Evolutionary conservation across 2,113 vertebrate species (phyloP), one percentile per base, ranked within the genome.

Genomic region (Herpetotheres cachinnans): DNA sequence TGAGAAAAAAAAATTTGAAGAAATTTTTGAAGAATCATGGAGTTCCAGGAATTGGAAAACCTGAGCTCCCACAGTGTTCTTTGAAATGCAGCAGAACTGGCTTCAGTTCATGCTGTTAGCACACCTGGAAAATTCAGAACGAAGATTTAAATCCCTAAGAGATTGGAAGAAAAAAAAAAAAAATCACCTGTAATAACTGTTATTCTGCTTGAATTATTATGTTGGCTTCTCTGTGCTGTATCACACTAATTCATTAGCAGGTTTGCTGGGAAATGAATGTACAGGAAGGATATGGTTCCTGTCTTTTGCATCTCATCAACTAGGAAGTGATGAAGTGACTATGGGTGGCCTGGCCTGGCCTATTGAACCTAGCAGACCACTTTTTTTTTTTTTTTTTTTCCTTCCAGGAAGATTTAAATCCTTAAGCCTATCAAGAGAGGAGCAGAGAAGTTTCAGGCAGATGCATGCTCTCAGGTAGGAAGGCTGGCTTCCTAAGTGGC

Each of bases 11-110:
- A 40, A 63, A 6, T 67, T 62, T 52, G 8, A 63, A 78, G 10
- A 56, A 0, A 0, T 8, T 73, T 90, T 78, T 89, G 0, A 88
- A 82, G 29, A 86, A 70, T 83, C 1, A 0, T 3, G 25, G 8
- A 47, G 11, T 67, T 84, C 11, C 26, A 59, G 40, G 24, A 90
- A 90, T 19, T 59, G 8, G 16, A 92, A 93, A 82, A 79, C 44
- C 8, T 2, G 5, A 76, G 12, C 10, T 92, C 10, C 2, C 34
- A 46, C 7, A 6, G 4, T 52, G 16, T 62, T 91, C 14, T 32
- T 74, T 78, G 50, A 95, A 81, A 63, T 65, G 55, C 7, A 71
- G 15, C 17, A 89, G 59, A 91, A 90, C 0, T 67, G 7, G 6
- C 18, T 93, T 78, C 47, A 69, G 2, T 36, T 55, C 61, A 29